Evolutionary conservation across 2,888 invertebrate species (phyloP).

Genomic region (Dendrolimus houi): DNA sequence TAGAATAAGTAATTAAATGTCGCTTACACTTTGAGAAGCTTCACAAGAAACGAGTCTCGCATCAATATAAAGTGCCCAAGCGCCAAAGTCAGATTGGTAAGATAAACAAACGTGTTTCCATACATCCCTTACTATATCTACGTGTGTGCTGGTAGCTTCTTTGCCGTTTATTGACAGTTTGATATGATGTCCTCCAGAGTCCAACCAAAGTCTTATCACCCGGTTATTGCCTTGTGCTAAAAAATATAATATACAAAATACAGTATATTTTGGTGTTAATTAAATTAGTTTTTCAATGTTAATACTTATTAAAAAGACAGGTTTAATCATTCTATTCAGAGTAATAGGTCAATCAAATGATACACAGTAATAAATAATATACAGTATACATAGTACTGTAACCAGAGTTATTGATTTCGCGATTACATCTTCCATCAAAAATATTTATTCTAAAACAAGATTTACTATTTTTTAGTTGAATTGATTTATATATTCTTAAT

Average conservation of each 20-base stretch:
- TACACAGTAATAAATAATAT: too few relatives aligned
- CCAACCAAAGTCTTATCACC: conserved; percentile 77
- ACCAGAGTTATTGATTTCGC: too few relatives aligned
- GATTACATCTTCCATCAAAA: too few relatives aligned
- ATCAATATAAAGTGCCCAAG: conserved; percentile 79
- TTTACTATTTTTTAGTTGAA: too few relatives aligned
- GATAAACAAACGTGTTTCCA: conserved; percentile 83
- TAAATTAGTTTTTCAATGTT: too few relatives aligned
- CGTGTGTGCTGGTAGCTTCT: conserved; percentile 56
- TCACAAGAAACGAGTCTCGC: conserved; percentile 66
- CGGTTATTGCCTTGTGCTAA: conserved; percentile 70
- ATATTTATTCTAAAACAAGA: too few relatives aligned
- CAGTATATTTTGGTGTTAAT: too few relatives aligned
- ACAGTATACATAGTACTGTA: too few relatives aligned
- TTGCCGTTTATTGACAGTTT: conserved; percentile 74
- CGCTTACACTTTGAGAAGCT: conserved; percentile 43
- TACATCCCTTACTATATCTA: conserved; percentile 53
- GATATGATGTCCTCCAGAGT: conserved; percentile 70
- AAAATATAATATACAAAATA: neutral
- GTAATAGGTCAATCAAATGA: too few relatives aligned
- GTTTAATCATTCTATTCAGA: too few relatives aligned
- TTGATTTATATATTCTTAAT: too few relatives aligned
- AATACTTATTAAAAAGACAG: too few relatives aligned
- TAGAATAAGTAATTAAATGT: neutral
- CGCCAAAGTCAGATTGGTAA: conserved; percentile 78